These are phyloP conservation scores for Nasonia oneida DNA, from an alignment of 2,888 invertebrate genomes.

Conservation along the genomic window DNA sequence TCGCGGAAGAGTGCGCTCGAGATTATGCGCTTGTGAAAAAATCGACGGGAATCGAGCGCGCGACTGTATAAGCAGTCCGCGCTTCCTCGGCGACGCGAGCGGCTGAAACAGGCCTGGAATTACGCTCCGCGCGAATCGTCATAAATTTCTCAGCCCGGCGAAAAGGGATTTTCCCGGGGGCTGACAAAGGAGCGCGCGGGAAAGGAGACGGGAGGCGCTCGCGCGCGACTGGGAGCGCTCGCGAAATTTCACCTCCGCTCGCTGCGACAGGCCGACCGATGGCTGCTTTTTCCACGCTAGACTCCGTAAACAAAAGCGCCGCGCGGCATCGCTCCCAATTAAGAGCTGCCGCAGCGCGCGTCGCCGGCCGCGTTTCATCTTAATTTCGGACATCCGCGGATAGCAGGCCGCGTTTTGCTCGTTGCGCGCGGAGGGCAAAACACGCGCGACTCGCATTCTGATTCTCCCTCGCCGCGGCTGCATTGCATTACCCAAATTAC, in stretches of 20 bases:
- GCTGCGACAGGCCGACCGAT: too few relatives aligned
- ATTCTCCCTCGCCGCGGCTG: conserved; percentile 8
- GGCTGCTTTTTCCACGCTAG: background rate
- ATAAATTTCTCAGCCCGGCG: conserved; percentile 70
- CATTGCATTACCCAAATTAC: conserved; percentile 47
- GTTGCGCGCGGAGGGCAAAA: background rate
- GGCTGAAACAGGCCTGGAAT: too few relatives aligned
- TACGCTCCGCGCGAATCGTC: conserved; percentile 58
- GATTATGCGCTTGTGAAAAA: too few relatives aligned
- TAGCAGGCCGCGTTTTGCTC: too few relatives aligned
- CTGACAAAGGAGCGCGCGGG: conserved; percentile 66
- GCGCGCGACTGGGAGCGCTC: too few relatives aligned
- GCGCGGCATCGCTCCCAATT: conserved; percentile 14
- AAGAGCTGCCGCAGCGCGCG: conserved; percentile 7
- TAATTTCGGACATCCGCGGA: conserved; percentile 26
- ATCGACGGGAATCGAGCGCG: too few relatives aligned
- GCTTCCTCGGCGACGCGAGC: too few relatives aligned
- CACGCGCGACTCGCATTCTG: conserved; percentile 2
- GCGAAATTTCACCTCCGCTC: too few relatives aligned
- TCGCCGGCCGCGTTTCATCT: conserved; percentile 42
- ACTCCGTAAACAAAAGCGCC: too few relatives aligned
- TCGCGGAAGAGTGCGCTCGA: too few relatives aligned
- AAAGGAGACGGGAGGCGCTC: background rate
- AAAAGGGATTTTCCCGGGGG: conserved; percentile 67
- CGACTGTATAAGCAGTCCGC: too few relatives aligned